A percentile compares a stretch with the other conserved stretches of the same genome.
phyloP scores from a whole-genome alignment of 2,888 invertebrate species.

The Shargacucullia verbasci region DNA sequence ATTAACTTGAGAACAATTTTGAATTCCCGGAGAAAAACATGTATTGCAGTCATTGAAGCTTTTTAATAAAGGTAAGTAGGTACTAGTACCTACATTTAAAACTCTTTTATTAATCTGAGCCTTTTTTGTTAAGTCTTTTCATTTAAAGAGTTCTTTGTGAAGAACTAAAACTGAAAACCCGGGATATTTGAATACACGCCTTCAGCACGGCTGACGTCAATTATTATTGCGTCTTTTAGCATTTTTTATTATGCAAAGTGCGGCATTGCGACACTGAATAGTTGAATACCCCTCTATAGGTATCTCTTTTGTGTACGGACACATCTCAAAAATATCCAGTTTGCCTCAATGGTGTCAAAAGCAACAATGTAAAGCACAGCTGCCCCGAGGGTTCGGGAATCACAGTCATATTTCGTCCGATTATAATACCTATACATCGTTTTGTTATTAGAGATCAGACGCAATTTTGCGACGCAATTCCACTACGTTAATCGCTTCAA shows the following conservation, averaged over 20 bases:
- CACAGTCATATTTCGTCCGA: conserved; percentile 38
- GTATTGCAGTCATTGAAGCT: not conserved
- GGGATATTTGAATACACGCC: conserved; percentile 38
- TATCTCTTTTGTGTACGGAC: conserved; percentile 35
- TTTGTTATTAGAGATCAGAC: conserved; percentile 18
- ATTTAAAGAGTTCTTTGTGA: conserved; percentile 41
- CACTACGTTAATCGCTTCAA: conserved; percentile 9
- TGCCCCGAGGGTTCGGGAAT: conserved; percentile 40
- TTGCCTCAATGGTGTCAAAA: conserved; percentile 40
- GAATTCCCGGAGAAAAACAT: too few species aligned
- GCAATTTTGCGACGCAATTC: conserved; percentile 17
- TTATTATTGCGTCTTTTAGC: conserved; percentile 50
- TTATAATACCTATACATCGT: conserved; percentile 30
- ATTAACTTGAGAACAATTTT: too few species aligned
- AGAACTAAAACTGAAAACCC: conserved; percentile 29
- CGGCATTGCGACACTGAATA: conserved; percentile 25
- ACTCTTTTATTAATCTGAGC: not conserved
- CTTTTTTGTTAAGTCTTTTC: conserved; percentile 17
- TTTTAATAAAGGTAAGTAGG: not conserved
- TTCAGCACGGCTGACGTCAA: conserved; percentile 45
- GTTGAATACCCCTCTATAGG: conserved; percentile 20
- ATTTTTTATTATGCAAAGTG: conserved; percentile 45
- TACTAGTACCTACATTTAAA: not conserved
- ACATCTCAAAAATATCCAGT: conserved; percentile 47
- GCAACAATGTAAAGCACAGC: conserved; percentile 53